Conservation (phyloP, 1,140 invertebrate genomes). For the Meloidogyne exigua region DNA sequence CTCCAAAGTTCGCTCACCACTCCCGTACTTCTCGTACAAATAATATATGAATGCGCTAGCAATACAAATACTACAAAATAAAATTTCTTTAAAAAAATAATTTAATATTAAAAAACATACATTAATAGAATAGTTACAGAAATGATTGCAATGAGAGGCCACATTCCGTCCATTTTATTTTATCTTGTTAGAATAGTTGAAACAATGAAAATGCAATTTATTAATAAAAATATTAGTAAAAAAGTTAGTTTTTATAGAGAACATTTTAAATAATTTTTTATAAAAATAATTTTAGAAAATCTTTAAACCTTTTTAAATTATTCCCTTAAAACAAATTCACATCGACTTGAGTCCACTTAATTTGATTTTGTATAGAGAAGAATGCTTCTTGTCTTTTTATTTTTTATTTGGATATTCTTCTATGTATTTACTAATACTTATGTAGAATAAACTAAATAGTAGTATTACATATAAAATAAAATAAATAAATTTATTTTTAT, state of each 20-base stretch:
- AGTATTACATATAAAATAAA: no score
- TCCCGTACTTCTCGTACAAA: not conserved
- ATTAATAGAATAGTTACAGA: not conserved
- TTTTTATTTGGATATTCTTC: not conserved
- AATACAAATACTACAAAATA: not conserved
- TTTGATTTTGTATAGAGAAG: conserved; percentile 1
- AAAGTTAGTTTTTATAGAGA: no score
- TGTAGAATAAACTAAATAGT: not conserved
- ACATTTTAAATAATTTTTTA: no score
- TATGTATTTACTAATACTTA: not conserved
- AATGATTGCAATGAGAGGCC: not conserved
- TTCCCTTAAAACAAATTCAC: not conserved
- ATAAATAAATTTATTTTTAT: no score
- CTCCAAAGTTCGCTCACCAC: not conserved
- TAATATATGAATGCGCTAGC: not conserved
- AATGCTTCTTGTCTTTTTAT: not conserved
- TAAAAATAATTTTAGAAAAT: no score
- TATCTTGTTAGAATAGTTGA: not conserved
- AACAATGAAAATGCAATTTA: not conserved
- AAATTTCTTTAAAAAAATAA: not conserved
- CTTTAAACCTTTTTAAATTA: no score
- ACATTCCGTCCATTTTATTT: not conserved
- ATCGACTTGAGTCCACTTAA: not conserved
- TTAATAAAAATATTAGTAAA: no score
- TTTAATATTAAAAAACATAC: not conserved